phyloP scores from a whole-genome alignment of 1,140 invertebrate genomes.

The Bombyx mandarina region DNA sequence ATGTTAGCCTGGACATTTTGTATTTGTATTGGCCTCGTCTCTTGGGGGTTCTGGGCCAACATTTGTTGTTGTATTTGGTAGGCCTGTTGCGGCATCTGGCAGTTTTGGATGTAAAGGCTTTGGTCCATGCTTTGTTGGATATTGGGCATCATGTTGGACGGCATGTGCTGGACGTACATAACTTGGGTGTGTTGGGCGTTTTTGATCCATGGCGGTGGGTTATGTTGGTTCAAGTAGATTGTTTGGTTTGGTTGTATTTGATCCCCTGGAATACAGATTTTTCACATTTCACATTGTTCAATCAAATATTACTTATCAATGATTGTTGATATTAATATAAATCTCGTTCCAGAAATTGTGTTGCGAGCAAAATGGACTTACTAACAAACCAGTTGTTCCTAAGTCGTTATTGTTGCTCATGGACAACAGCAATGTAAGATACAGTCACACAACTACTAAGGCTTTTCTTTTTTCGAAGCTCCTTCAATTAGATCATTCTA shows the following conservation, averaged over 20 bases:
- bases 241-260: constrained; percentile 55
- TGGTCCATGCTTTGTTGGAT: constrained; percentile 43
- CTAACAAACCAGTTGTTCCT: too few relatives aligned
- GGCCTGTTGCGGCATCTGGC: constrained; percentile 4
- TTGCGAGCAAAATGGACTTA: too few relatives aligned
- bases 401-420: too few relatives aligned
- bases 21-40: constrained; percentile 38
- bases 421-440: too few relatives aligned
- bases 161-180: constrained; percentile 49
- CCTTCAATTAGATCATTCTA: too few relatives aligned
- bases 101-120: constrained; percentile 49
- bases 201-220: constrained; percentile 57
- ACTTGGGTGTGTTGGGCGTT: constrained; percentile 49
- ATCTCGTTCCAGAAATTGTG: too few relatives aligned
- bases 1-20: constrained; percentile 17
- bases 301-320: too few relatives aligned
- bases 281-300: too few relatives aligned
- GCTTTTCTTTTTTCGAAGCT: too few relatives aligned
- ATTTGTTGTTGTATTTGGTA: constrained; percentile 47
- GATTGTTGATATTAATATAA: too few relatives aligned
- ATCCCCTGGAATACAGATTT: constrained; percentile 36
- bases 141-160: constrained; percentile 33
- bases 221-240: constrained; percentile 49
- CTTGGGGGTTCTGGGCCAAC: constrained; percentile 31
- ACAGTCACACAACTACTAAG: too few relatives aligned